Evolutionary conservation across 2,113 vertebrate species (phyloP), one percentile per base, ranked within the genome.

Genomic region (Kryptolebias marmoratus): DNA sequence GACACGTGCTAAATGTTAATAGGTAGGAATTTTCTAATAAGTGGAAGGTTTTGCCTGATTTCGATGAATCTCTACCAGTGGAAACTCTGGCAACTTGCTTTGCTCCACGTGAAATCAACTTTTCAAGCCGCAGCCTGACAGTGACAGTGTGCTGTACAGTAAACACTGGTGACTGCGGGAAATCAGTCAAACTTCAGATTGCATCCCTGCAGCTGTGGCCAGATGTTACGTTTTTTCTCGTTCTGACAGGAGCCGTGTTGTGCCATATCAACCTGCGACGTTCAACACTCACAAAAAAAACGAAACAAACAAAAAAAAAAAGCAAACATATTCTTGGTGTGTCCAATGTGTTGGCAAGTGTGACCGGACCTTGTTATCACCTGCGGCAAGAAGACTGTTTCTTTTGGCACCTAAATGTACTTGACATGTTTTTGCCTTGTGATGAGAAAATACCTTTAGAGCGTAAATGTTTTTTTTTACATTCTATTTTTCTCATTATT

Each of bases 371-470:
- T 75, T 67, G 71, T 81, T 68, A 81, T 80, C 72, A 83, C 85
- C 85, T 81, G 82, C 60, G 72, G 83, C 80, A 64, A 84, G 77
- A 78, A 88, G 88, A 91, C 91, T 91, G 90, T 91, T 90, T 87
- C 68, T 78, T 88, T 85, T 76, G 71, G 80, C 80, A 85, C 83
- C 64, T 60, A 58, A 63, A 64, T 50, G 87, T 85, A 82, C 75
- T 87, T 77, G 53, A 88, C 66, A 87, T 59, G 74, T 83, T 92
- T 49, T 87, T 90, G 90, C 86, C 89, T 92, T 91, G 90, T 88
- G 77, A 89, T 87, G 85, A 87, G 72, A 88, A 87, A 86, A 83
- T 63, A 86, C 75, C 54, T 78, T 83, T 83, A 62, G 53, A 88
- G 79, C 75, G 68, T 81, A 66, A 68, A 77, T 78, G 45, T 69